Conservation (phyloP, 2,888 invertebrate species). For the Netelia fuscicornis region DNA sequence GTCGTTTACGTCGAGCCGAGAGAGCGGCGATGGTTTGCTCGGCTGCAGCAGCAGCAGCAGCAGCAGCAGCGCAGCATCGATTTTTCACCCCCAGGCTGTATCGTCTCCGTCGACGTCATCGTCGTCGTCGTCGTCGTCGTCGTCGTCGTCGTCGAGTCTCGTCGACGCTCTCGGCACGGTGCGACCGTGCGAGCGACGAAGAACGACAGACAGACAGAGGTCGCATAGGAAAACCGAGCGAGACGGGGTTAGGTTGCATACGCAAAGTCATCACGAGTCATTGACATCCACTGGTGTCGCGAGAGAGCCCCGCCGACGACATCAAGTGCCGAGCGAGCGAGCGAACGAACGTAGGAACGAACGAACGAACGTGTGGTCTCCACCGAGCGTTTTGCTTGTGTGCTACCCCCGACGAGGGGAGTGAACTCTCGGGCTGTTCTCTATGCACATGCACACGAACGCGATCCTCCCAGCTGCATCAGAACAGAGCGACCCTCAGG, state of each 20-base stretch:
- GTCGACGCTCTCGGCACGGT: slow-evolving; percentile 49
- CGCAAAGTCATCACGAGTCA: slow-evolving; percentile 82
- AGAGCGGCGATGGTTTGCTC: slow-evolving; percentile 47
- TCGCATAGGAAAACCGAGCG: slow-evolving; percentile 52
- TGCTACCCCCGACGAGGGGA: slow-evolving; percentile 64
- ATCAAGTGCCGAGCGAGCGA: slow-evolving; percentile 77
- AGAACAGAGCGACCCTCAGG: slow-evolving; percentile 44
- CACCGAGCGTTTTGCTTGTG: slow-evolving; percentile 21
- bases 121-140: slow-evolving; percentile 71
- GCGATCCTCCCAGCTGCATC: slow-evolving; percentile 36
- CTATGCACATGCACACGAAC: slow-evolving; percentile 61
- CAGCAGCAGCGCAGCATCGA: slow-evolving; percentile 76
- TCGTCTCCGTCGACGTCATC: slow-evolving; percentile 74
- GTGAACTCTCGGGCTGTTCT: slow-evolving; percentile 68
- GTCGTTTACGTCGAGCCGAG: slow-evolving; percentile 56
- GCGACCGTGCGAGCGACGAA: slow-evolving; percentile 23
- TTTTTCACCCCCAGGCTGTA: slow-evolving; percentile 74
- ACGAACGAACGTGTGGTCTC: slow-evolving; percentile 49
- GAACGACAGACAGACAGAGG: slow-evolving; percentile 55
- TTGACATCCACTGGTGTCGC: slow-evolving; percentile 81
- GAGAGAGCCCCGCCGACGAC: slow-evolving; percentile 73
- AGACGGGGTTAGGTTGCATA: slow-evolving; percentile 68
- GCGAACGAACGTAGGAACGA: slow-evolving; percentile 55
- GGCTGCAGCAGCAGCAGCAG: slow-evolving; percentile 68
- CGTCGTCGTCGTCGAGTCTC: slow-evolving; percentile 52